phyloP scores from a whole-genome alignment of 2,888 invertebrate genomes.

The Euphydryas editha region DNA sequence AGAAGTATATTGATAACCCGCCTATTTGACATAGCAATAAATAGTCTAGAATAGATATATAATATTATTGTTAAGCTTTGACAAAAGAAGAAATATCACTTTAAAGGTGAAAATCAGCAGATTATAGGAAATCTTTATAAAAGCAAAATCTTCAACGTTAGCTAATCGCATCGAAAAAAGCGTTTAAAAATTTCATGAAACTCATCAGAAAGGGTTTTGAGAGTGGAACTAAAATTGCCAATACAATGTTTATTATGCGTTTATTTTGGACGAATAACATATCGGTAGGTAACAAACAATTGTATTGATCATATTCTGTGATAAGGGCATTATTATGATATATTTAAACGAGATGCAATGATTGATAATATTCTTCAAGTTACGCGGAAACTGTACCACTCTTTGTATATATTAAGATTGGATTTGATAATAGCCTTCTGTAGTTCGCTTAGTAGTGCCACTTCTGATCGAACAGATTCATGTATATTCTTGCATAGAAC shows the following conservation, averaged over 20 bases:
- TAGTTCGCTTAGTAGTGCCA: conserved; percentile 78
- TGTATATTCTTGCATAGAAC: conserved; percentile 28
- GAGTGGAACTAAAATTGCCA: not conserved
- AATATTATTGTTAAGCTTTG: conserved; percentile 72
- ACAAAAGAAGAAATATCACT: conserved; percentile 59
- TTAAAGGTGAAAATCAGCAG: conserved; percentile 45
- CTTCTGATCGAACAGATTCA: conserved; percentile 54
- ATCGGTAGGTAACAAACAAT: conserved; percentile 72
- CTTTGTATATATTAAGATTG: conserved; percentile 68
- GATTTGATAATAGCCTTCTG: conserved; percentile 76
- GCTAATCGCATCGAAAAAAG: conserved; percentile 15
- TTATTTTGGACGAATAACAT: conserved; percentile 53
- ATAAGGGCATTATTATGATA: conserved; percentile 79
- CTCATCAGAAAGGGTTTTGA: conserved; percentile 2
- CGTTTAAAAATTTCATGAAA: conserved; percentile 6
- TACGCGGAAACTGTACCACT: conserved; percentile 46
- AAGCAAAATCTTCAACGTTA: conserved; percentile 29
- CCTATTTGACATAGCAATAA: conserved; percentile 83
- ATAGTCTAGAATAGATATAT: conserved; percentile 79
- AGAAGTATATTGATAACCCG: conserved; percentile 76
- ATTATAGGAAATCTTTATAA: conserved; percentile 22
- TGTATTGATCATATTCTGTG: conserved; percentile 78
- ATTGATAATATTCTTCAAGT: conserved; percentile 54
- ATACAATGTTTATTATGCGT: conserved; percentile 10
- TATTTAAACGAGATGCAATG: conserved; percentile 60